These are phyloP conservation scores for Hemitrygon akajei DNA, from an alignment of 2,797 vertebrate genomes.

Conservation along the genomic window DNA sequence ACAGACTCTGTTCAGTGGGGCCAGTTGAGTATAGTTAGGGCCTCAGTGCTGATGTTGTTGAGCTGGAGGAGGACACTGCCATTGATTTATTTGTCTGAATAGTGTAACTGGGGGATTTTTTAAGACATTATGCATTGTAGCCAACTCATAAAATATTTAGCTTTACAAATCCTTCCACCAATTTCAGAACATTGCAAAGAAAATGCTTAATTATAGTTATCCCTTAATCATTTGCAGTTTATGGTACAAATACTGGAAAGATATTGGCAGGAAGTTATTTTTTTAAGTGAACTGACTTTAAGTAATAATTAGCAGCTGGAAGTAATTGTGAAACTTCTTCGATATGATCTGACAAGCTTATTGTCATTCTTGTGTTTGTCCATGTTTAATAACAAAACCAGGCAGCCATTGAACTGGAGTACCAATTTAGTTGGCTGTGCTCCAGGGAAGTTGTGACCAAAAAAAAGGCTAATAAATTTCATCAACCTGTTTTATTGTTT, in stretches of 20 bases:
- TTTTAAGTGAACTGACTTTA: not conserved
- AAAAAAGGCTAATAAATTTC: not conserved
- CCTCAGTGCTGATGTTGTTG: no score
- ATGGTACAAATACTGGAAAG: not conserved
- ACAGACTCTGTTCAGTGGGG: no score
- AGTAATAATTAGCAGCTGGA: not conserved
- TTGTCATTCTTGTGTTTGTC: not conserved
- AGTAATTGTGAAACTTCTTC: not conserved
- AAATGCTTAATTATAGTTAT: not conserved
- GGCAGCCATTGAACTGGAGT: not conserved
- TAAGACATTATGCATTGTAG: no score
- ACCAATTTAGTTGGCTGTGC: not conserved
- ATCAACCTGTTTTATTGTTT: not conserved
- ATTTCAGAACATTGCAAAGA: not conserved
- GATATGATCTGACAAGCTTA: not conserved
- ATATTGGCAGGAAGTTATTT: not conserved
- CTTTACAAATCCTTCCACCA: not conserved
- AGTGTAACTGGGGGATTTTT: no score
- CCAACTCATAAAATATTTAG: not conserved
- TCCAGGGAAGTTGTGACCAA: not conserved
- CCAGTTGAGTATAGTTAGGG: no score
- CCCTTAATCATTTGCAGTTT: not conserved
- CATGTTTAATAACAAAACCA: not conserved
- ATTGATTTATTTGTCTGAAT: no score
- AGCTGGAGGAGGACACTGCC: no score